A percentile compares a stretch with the other conserved stretches of the same genome.
These are phyloP conservation scores for Scaptomyza caliginosa DNA, from an alignment of 2,888 invertebrate genomes.

Conservation along the genomic window DNA sequence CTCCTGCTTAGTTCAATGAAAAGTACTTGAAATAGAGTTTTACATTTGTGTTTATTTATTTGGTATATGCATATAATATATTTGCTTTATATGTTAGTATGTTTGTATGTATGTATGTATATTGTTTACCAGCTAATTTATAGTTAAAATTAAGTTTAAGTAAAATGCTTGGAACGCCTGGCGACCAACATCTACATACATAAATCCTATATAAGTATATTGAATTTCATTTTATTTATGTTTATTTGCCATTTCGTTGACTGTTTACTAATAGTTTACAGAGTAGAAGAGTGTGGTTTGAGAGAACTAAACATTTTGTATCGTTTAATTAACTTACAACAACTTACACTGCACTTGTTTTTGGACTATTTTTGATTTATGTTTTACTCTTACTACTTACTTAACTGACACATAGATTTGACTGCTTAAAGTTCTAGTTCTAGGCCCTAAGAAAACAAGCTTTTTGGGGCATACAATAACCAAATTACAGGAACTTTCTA, in stretches of 20 bases:
- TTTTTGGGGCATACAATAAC: background rate
- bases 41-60: constrained; percentile 38
- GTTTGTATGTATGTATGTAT: too few species aligned
- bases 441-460: background rate
- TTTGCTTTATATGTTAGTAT: constrained; percentile 56
- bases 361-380: constrained; percentile 54
- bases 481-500: background rate
- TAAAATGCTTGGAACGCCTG: constrained; percentile 64
- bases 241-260: constrained; percentile 14
- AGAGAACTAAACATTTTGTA: constrained; percentile 36
- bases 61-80: constrained; percentile 34
- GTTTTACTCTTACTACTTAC: background rate
- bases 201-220: constrained; percentile 18
- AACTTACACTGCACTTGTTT: constrained; percentile 43
- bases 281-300: constrained; percentile 18
- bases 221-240: constrained; percentile 1
- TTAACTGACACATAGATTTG: constrained; percentile 18
- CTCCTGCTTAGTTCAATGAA: constrained; percentile 1
- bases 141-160: constrained; percentile 58
- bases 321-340: constrained; percentile 25
- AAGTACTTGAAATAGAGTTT: constrained; percentile 11
- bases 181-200: constrained; percentile 56
- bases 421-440: background rate
- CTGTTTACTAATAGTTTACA: constrained; percentile 59
- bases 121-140: constrained; percentile 58